phyloP scores from a whole-genome alignment of 2,888 invertebrate species.

The Chymomyza procnemis region DNA sequence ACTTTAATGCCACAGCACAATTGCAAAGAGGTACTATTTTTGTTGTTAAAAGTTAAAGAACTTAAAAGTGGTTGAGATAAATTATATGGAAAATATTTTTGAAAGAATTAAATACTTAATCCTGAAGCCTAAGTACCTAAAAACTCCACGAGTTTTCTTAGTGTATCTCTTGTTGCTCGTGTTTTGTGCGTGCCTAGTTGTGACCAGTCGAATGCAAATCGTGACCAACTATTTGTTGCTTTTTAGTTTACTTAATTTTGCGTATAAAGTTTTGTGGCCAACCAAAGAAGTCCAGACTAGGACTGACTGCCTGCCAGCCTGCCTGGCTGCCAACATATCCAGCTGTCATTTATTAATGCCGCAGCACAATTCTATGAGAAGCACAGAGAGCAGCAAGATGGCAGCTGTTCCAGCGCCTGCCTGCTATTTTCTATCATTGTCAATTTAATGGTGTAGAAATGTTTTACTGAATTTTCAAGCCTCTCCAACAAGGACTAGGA shows the following conservation, averaged over 20 bases:
- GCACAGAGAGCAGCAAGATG: constrained; percentile 4
- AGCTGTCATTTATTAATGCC: constrained; percentile 55
- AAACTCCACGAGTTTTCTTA: background rate
- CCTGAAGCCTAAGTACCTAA: no score
- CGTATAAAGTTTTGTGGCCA: constrained; percentile 42
- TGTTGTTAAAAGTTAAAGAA: no score
- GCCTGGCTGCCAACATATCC: constrained; percentile 10
- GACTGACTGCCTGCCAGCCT: constrained; percentile 1
- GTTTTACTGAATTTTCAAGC: constrained; percentile 47
- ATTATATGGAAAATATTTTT: no score
- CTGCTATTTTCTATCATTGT: constrained; percentile 68
- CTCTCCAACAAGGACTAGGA: background rate
- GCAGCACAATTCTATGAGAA: constrained; percentile 20
- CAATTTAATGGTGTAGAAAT: constrained; percentile 74
- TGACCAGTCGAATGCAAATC: background rate
- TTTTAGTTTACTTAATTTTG: constrained; percentile 48
- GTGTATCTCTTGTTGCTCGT: background rate
- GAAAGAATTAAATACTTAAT: no score
- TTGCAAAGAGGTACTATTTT: no score
- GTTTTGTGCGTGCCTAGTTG: background rate
- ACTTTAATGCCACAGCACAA: no score
- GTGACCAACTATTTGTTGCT: constrained; percentile 28
- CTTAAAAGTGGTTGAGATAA: no score
- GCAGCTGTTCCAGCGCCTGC: constrained; percentile 49
- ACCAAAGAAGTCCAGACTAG: background rate